phyloP scores from a whole-genome alignment of 2,888 invertebrate genomes.

The Microdon myrmicae region DNA sequence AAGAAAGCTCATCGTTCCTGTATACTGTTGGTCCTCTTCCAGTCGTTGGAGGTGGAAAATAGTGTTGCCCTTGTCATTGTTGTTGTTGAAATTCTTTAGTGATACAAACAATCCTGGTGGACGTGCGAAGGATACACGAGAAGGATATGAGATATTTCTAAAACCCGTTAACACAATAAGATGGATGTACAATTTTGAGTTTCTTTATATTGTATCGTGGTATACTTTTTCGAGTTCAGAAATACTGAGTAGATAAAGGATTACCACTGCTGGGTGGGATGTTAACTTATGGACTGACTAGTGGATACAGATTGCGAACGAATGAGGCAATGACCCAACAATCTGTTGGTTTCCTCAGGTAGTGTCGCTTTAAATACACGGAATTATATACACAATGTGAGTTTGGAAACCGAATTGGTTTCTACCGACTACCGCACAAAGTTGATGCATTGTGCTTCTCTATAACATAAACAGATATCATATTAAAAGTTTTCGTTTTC shows the following conservation, averaged over 20 bases:
- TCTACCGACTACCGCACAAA: too few relatives aligned
- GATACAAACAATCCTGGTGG: not conserved
- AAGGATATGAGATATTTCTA: slow-evolving; percentile 50
- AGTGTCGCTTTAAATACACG: too few relatives aligned
- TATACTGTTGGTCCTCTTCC: slow-evolving; percentile 20
- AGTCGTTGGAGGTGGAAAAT: not conserved
- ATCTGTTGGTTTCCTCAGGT: too few relatives aligned
- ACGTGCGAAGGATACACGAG: slow-evolving; percentile 21
- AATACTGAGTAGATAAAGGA: too few relatives aligned
- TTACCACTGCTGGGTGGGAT: slow-evolving; percentile 13
- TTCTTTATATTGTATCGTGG: slow-evolving; percentile 11
- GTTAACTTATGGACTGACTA: slow-evolving; percentile 20
- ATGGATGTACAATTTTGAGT: slow-evolving; percentile 40
- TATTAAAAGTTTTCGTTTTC: too few relatives aligned
- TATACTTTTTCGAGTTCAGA: slow-evolving; percentile 7
- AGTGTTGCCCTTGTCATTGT: not conserved
- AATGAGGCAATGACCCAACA: too few relatives aligned
- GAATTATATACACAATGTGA: too few relatives aligned
- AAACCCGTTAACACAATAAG: slow-evolving; percentile 51
- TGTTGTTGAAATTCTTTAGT: too few relatives aligned
- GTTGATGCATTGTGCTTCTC: too few relatives aligned
- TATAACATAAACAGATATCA: too few relatives aligned
- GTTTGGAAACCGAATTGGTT: too few relatives aligned
- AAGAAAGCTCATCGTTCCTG: slow-evolving; percentile 17
- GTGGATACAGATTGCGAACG: too few relatives aligned